Base-by-base conservation (phyloP, 2,888 invertebrate genomes). In the Aspidapion aeneum region DNA sequence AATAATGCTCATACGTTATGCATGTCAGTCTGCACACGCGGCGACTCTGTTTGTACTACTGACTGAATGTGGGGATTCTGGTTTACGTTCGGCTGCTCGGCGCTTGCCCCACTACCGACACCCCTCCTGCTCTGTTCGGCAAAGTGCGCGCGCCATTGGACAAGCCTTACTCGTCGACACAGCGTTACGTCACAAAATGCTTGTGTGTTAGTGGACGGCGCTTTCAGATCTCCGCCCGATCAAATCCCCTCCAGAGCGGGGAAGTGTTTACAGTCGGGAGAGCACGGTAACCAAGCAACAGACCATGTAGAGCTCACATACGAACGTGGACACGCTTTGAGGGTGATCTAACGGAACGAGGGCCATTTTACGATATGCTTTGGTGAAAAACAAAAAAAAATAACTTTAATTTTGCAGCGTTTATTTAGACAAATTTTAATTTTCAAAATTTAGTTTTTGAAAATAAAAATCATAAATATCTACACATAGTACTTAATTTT, bases 41-140 rank as follows among this genome's bases (percentile, higher is more conserved):
- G 77, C 80, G 78, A 75, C 78, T 79, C 78, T 77, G 85, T 83
- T 84, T 85, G 83, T 75, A 86, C 85, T 85, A 85, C 83, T 82
- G 83, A 83, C 83, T 82, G 82, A 80, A 72, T 82, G 71, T 70
- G 72, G 73, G 69, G 71, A 66, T 81, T 70, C 72, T 61, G 35
- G 35, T 35, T 64, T 63, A 66, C 65, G 66, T 71, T 58, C 65
- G 63, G 63, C 63, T 66, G 69, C 61, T 64, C 69, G 67, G 72
- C 66, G 61, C 54, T 60, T 57, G 62, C 60, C 63, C 64, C 68
- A 75, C 74, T 72, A 73, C 74, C 71, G 66, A 55, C 58, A 52
- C 63, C 63, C 65, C 68, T 63, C 65, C 60, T 57, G 17, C n/a
- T 21, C 16, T 21, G 58, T 9, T 19, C 16, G 19, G n/a, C 5